Conservation (phyloP, 1,140 invertebrate species). For the Helicoverpa zea region DNA sequence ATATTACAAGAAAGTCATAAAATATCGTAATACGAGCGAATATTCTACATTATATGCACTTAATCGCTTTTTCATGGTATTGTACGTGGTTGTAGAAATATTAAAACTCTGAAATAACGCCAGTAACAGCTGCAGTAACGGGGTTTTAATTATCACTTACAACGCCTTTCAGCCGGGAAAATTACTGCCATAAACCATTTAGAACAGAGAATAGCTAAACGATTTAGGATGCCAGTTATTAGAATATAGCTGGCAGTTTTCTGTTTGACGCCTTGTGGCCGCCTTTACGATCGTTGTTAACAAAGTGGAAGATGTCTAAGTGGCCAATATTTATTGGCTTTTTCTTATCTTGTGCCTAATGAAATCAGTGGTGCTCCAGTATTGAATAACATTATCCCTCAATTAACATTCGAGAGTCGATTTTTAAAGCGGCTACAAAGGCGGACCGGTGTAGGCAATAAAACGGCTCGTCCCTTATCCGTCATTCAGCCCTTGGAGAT, state of each 20-base stretch:
- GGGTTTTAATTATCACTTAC: slow-evolving; percentile 83
- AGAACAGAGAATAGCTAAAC: slow-evolving; percentile 74
- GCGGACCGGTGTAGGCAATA: slow-evolving; percentile 79
- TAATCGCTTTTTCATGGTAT: slow-evolving; percentile 67
- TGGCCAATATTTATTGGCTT: slow-evolving; percentile 58
- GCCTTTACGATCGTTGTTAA: slow-evolving; percentile 31
- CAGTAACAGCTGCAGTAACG: slow-evolving; percentile 79
- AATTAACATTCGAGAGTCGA: slow-evolving; percentile 80
- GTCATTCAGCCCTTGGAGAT: slow-evolving; percentile 84
- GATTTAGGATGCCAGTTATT: slow-evolving; percentile 74
- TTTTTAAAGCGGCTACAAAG: slow-evolving; percentile 77
- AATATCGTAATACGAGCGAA: slow-evolving; percentile 30
- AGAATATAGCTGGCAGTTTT: slow-evolving; percentile 61
- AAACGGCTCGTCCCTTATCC: slow-evolving; percentile 83
- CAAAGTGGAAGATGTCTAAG: slow-evolving; percentile 44
- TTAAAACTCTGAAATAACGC: slow-evolving; percentile 75
- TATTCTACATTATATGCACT: slow-evolving; percentile 61
- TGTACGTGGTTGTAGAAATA: slow-evolving; percentile 63
- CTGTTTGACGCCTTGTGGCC: slow-evolving; percentile 42
- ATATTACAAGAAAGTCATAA: slow-evolving; percentile 24
- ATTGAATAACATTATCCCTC: slow-evolving; percentile 81
- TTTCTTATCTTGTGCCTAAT: slow-evolving; percentile 63
- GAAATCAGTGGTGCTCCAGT: slow-evolving; percentile 72
- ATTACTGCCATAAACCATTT: slow-evolving; percentile 82
- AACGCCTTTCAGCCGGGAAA: slow-evolving; percentile 77